Evolutionary conservation across 1,140 invertebrate genomes (phyloP).

Genomic region (Eumaeus atala): DNA sequence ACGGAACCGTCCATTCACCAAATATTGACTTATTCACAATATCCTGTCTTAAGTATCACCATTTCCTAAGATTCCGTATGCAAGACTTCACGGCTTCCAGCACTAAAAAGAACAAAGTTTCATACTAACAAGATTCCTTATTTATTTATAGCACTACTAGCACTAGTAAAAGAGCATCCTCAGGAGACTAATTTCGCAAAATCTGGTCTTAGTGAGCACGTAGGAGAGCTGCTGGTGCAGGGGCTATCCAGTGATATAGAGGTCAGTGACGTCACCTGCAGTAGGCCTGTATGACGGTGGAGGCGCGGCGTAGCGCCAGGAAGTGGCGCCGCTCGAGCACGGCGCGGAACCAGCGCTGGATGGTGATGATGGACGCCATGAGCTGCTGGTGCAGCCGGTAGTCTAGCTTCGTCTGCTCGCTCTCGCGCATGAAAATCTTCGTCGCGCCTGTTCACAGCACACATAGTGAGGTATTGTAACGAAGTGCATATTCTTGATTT

Average conservation of each 20-base stretch:
- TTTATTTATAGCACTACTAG: no score
- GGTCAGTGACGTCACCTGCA: conserved; percentile 62
- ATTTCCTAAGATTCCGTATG: no score
- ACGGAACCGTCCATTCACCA: no score
- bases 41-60: no score
- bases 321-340: conserved; percentile 86
- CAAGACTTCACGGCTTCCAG: no score
- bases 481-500: background rate
- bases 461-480: background rate
- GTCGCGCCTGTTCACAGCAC: conserved; percentile 75
- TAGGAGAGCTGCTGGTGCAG: background rate
- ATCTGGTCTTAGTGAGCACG: no score
- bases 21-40: no score
- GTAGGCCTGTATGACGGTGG: conserved; percentile 85
- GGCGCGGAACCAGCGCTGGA: conserved; percentile 94
- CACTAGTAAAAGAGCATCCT: no score
- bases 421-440: conserved; percentile 95
- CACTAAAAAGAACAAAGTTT: no score
- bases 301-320: conserved; percentile 82
- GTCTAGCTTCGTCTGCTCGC: conserved; percentile 95
- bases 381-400: conserved; percentile 94
- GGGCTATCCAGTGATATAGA: background rate
- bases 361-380: conserved; percentile 91
- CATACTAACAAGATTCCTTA: no score
- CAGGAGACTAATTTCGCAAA: no score